phyloP scores from a whole-genome alignment of 1,140 invertebrate species.

The Caerostris darwini region DNA sequence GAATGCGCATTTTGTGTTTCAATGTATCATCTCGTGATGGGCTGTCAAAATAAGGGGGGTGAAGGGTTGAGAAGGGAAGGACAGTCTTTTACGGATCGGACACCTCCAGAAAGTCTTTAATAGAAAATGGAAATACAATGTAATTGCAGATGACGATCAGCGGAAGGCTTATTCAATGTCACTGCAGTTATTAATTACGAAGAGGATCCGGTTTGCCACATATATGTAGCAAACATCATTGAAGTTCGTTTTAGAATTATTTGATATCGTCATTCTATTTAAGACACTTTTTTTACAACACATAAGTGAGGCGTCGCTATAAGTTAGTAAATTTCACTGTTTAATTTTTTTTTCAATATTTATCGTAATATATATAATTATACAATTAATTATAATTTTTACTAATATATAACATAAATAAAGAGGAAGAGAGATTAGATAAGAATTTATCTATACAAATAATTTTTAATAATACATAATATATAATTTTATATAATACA shows the following conservation, averaged over 20 bases:
- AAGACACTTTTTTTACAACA: no score
- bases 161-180: neutral
- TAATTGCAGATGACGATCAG: neutral
- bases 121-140: constrained; percentile 31
- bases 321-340: no score
- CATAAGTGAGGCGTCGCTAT: no score
- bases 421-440: no score
- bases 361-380: no score
- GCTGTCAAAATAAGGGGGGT: neutral
- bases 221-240: neutral
- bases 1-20: constrained; percentile 18
- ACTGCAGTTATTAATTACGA: neutral
- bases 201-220: neutral
- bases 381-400: no score
- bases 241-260: neutral
- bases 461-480: no score
- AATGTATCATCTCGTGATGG: constrained; percentile 53
- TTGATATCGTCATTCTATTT: no score
- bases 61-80: neutral
- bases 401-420: no score
- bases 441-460: no score
- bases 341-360: no score
- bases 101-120: constrained; percentile 18
- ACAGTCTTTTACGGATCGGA: neutral
- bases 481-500: no score